Evolutionary conservation across 2,797 vertebrate genomes (phyloP).

Genomic region (Valencia hispanica): DNA sequence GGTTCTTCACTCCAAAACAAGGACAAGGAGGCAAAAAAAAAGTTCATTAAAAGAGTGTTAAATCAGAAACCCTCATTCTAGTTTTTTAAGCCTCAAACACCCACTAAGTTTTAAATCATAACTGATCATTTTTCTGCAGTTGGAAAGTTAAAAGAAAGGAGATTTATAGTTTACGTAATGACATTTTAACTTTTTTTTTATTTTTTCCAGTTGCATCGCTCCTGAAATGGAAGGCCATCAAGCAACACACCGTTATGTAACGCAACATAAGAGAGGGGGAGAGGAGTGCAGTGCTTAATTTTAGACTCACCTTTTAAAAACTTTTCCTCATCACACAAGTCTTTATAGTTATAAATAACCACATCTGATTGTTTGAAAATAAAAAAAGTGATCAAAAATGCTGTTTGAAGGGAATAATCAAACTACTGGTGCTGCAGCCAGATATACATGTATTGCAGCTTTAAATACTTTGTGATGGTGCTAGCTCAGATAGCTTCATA

Average conservation of each 20-base stretch:
- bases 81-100: slow-evolving; percentile 46
- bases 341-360: slow-evolving; percentile 45
- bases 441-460: slow-evolving; percentile 30
- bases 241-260: slow-evolving; percentile 43
- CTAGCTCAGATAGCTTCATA: slow-evolving; percentile 61
- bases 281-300: slow-evolving; percentile 31
- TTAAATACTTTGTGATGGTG: slow-evolving; percentile 52
- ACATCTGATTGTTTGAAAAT: background rate
- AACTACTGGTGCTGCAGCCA: slow-evolving; percentile 14
- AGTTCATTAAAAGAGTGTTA: background rate
- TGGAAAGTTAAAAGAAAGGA: background rate
- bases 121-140: background rate
- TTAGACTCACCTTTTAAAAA: slow-evolving; percentile 63
- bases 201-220: slow-evolving; percentile 24
- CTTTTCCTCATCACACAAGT: slow-evolving; percentile 39
- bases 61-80: slow-evolving; percentile 42
- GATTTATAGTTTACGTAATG: background rate
- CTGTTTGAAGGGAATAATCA: background rate
- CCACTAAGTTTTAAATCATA: background rate
- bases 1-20: slow-evolving; percentile 3
- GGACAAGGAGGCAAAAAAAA: slow-evolving; percentile 12
- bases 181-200: background rate
- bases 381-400: background rate
- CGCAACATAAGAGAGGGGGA: slow-evolving; percentile 1
- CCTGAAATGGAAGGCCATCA: slow-evolving; percentile 21